A percentile compares a stretch with the other conserved stretches of the same genome.
These are phyloP conservation scores for Sphinx pinastri DNA, from an alignment of 2,888 invertebrate species.

Conservation along the genomic window DNA sequence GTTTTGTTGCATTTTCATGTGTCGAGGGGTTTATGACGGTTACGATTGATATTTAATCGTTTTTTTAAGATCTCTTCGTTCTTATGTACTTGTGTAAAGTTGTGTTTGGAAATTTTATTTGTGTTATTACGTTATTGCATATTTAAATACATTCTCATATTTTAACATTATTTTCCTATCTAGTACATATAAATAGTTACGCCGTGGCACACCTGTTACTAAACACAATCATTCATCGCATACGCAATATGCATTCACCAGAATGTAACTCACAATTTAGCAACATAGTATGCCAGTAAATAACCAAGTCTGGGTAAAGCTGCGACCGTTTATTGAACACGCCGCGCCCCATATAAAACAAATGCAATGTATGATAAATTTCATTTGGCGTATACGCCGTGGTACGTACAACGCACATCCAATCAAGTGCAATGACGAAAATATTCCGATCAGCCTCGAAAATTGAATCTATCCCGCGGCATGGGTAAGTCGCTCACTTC, in stretches of 20 bases:
- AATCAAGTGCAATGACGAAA: conserved; percentile 23
- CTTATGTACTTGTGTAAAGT: no score
- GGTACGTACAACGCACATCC: conserved; percentile 26
- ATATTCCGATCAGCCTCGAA: conserved; percentile 19
- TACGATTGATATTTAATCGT: background rate
- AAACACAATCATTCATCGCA: background rate
- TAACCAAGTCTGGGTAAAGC: background rate
- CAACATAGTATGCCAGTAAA: background rate
- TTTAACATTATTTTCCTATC: no score
- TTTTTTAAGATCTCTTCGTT: background rate
- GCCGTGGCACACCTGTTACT: no score
- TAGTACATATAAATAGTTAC: no score
- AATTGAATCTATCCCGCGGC: conserved; percentile 21
- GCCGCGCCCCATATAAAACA: conserved; percentile 30
- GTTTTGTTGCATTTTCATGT: conserved; percentile 18
- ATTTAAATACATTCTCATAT: no score
- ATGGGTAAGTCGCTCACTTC: background rate
- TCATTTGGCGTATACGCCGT: conserved; percentile 25
- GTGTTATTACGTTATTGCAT: no score
- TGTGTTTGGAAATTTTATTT: no score
- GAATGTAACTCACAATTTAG: conserved; percentile 7
- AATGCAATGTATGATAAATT: conserved; percentile 33
- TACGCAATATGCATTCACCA: background rate
- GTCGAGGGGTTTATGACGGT: background rate
- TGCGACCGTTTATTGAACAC: conserved; percentile 29